Percentiles rank a stretch among this genome's conserved stretches.
These are phyloP conservation scores for Melanostigma gelatinosum DNA, from an alignment of 2,113 vertebrate species.

Conservation along the genomic window DNA sequence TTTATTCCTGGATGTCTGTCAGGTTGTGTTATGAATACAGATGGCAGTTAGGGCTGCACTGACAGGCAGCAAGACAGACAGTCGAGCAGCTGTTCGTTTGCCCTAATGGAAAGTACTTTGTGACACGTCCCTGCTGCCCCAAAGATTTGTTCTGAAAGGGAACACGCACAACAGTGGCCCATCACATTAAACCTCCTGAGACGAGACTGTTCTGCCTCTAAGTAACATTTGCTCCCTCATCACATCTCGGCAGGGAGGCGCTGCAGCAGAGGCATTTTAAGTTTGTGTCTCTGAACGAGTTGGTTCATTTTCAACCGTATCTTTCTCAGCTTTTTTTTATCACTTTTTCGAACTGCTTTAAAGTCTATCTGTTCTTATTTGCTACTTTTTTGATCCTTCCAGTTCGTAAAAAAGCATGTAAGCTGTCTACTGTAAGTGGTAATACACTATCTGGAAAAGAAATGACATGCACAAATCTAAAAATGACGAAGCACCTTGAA, in stretches of 20 bases:
- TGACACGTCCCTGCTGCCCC: constrained; percentile 79
- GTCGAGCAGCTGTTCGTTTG: constrained; percentile 90
- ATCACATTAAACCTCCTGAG: constrained; percentile 53
- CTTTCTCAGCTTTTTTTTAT: not conserved
- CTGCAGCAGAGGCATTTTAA: not conserved
- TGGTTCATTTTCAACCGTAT: not conserved
- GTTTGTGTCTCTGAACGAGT: constrained; percentile 1
- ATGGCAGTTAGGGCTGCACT: constrained; percentile 72
- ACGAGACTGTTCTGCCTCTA: constrained; percentile 34
- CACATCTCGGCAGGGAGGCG: not conserved
- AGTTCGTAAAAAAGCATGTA: constrained; percentile 2
- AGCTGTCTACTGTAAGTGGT: not conserved
- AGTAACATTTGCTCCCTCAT: constrained; percentile 9
- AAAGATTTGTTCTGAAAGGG: constrained; percentile 58
- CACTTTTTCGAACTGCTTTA: not conserved
- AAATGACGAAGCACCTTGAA: not conserved
- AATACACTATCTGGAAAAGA: not conserved
- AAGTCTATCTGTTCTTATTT: not conserved
- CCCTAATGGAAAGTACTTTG: constrained; percentile 86
- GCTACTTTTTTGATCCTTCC: not conserved
- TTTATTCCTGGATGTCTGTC: constrained; percentile 84
- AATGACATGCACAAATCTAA: not conserved
- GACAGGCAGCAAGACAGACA: constrained; percentile 78
- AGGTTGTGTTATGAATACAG: constrained; percentile 89
- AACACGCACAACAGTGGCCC: constrained; percentile 42